These are phyloP conservation scores for Rhinatrema bivittatum DNA, from an alignment of 2,797 vertebrate genomes.

Conservation along the genomic window DNA sequence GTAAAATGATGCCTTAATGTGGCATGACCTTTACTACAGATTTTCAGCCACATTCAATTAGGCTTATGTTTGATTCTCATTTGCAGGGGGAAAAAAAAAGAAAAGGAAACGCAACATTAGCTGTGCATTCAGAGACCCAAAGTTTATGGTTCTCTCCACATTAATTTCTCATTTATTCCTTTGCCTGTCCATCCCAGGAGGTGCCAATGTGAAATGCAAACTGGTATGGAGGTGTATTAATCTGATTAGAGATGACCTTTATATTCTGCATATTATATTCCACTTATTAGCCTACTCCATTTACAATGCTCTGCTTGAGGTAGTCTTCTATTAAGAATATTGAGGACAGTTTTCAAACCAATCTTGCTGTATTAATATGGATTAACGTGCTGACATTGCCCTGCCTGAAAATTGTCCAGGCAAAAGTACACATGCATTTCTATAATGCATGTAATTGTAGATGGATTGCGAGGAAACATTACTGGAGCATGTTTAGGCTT, in stretches of 20 bases:
- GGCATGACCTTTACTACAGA: background rate
- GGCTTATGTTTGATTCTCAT: constrained; percentile 9
- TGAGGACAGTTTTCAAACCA: accelerated
- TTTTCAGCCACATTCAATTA: constrained; percentile 15
- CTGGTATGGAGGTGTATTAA: background rate
- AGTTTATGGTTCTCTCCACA: background rate
- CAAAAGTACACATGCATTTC: too few relatives aligned
- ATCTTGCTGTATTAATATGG: too few relatives aligned
- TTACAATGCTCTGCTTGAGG: constrained; percentile 18
- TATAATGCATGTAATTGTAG: too few relatives aligned
- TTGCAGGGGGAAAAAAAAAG: too few relatives aligned
- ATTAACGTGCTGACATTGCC: too few relatives aligned
- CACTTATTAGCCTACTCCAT: constrained; percentile 1
- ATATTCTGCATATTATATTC: background rate
- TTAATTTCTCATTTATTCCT: background rate
- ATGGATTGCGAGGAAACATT: too few relatives aligned
- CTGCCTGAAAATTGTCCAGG: too few relatives aligned
- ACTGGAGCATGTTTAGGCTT: too few relatives aligned
- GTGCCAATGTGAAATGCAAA: background rate
- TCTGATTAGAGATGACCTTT: constrained; percentile 18
- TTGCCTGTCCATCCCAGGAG: background rate
- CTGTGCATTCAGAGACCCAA: background rate
- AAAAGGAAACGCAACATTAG: too few relatives aligned
- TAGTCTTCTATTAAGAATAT: background rate
- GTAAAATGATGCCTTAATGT: constrained; percentile 3